Conservation (phyloP, 2,888 invertebrate species). For the Tridacna gigas region DNA sequence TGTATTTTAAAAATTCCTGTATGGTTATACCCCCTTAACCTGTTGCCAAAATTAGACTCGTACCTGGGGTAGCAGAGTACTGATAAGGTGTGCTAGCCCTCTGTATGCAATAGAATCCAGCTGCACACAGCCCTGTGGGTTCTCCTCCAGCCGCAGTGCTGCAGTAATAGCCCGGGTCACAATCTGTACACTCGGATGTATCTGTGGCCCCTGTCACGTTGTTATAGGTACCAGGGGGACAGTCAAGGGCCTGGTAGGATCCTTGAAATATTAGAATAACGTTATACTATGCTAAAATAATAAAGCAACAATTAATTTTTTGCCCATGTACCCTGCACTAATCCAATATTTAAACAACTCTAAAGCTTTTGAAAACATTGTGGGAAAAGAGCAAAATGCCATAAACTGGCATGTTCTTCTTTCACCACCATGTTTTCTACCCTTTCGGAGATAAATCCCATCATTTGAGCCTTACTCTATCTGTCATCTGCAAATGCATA, state of each 20-base stretch:
- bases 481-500: too few species aligned
- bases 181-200: constrained; percentile 79
- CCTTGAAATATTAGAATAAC: constrained; percentile 64
- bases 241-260: constrained; percentile 77
- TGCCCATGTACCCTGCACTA: too few species aligned
- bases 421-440: too few species aligned
- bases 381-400: too few species aligned
- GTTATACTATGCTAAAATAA: too few species aligned
- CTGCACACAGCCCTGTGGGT: constrained; percentile 74
- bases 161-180: constrained; percentile 81
- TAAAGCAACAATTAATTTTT: too few species aligned
- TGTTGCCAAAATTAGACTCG: background rate
- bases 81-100: constrained; percentile 76
- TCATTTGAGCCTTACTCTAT: too few species aligned
- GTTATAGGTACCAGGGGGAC: constrained; percentile 83
- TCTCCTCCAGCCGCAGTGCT: constrained; percentile 75
- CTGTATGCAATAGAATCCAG: constrained; percentile 75
- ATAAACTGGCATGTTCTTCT: too few species aligned
- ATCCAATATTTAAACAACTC: too few species aligned
- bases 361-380: too few species aligned
- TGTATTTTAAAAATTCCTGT: too few species aligned
- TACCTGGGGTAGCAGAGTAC: constrained; percentile 75
- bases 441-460: too few species aligned
- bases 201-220: constrained; percentile 82
- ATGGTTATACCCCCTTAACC: background rate